Evolutionary conservation across 1,140 invertebrate species (phyloP), one percentile per base, ranked within the genome.

Genomic region (Formica exsecta): DNA sequence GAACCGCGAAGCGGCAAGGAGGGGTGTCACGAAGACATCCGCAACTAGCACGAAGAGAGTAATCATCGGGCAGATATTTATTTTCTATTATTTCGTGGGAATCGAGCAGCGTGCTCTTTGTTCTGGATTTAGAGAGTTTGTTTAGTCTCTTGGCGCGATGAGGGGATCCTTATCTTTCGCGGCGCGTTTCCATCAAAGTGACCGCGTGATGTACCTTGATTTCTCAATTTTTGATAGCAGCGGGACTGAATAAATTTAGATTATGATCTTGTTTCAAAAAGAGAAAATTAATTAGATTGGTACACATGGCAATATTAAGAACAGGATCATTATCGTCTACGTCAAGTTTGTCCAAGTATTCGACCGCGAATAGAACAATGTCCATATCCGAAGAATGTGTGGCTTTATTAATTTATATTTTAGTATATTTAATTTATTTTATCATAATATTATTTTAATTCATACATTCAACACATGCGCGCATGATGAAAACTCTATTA

Each of bases 21-120:
- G 83, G 86, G 77, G 74, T 83, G 87, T 85, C 89, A 88, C 83
- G 90, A 91, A 90, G 84, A 91, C 81, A 41, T 76, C 38, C 59
- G 81, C 83, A 86, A 62, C 75, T 73, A 76, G 54, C 80, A 86
- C 87, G 85, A 91, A 89, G 85, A 89, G 86, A 86, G 65, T 85
- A 90, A 90, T 91, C 86, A 89, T 92, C 88, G 85, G 83, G 71
- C 70, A 89, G 87, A 92, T 92, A 91, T 93, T 92, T 92, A 92
- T 91, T 92, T 92, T 88, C 89, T 88, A 92, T 93, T 91, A 91
- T 92, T 91, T 91, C 92, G 87, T 93, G 92, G 91, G 92, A 93
- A 92, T 88, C 77, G 66, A 76, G 80, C 86, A 88, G 86, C 85
- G 81, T 85, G 91, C 66, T 66, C 38, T 57, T 66, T 61, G 65